These are phyloP conservation scores for Odontothrips loti DNA, from an alignment of 2,888 invertebrate species.

Conservation along the genomic window DNA sequence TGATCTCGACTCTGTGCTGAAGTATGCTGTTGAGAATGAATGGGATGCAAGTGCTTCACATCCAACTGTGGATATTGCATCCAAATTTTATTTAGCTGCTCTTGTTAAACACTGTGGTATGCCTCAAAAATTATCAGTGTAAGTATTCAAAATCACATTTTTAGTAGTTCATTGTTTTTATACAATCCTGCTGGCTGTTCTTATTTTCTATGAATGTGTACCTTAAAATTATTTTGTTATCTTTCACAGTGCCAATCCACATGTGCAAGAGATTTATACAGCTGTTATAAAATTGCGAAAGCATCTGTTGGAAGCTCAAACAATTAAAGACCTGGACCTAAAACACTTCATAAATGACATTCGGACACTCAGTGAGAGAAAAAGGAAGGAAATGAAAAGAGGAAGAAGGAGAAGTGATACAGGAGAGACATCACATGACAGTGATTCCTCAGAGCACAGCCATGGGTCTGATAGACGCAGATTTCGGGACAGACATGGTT, in stretches of 20 bases:
- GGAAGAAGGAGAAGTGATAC: background rate
- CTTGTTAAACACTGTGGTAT: background rate
- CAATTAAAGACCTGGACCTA: background rate
- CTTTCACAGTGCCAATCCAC: background rate
- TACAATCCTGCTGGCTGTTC: no score
- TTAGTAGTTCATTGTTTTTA: background rate
- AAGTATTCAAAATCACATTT: background rate
- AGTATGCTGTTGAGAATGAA: background rate
- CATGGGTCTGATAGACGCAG: constrained; percentile 19
- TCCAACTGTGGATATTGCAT: background rate
- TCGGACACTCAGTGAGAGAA: background rate
- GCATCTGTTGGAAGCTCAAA: background rate
- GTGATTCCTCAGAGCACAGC: background rate
- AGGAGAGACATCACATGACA: background rate
- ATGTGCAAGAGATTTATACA: background rate
- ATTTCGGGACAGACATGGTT: constrained; percentile 27
- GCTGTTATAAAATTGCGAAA: background rate
- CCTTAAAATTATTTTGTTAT: background rate
- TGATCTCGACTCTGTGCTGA: background rate
- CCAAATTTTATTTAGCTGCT: background rate
- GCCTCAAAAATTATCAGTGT: background rate
- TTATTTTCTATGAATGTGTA: background rate
- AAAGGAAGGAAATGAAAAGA: background rate
- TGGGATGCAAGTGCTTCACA: background rate
- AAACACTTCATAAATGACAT: background rate